phyloP scores from a whole-genome alignment of 2,888 invertebrate species.

The Rhagonycha lutea region DNA sequence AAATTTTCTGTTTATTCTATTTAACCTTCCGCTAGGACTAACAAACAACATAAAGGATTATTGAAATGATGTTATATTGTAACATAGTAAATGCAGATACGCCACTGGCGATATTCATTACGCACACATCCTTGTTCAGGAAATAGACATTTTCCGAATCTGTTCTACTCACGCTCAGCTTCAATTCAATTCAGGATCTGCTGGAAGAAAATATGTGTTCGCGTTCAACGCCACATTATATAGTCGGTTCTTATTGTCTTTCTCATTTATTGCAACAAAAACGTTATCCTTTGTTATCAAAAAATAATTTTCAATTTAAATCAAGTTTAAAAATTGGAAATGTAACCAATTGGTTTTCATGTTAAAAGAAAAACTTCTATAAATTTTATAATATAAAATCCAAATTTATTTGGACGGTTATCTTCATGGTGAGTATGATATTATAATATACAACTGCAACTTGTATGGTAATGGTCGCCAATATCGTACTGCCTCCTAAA shows the following conservation, averaged over 20 bases:
- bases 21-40: too few relatives aligned
- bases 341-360: too few relatives aligned
- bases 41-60: background rate
- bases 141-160: slow-evolving; percentile 50
- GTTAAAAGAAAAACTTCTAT: too few relatives aligned
- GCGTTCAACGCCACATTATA: slow-evolving; percentile 31
- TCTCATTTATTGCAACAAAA: background rate
- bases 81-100: slow-evolving; percentile 3
- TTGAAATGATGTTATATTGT: background rate
- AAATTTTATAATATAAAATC: too few relatives aligned
- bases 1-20: background rate
- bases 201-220: slow-evolving; percentile 46
- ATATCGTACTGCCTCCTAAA: too few relatives aligned
- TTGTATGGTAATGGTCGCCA: too few relatives aligned
- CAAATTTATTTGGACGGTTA: too few relatives aligned
- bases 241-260: background rate
- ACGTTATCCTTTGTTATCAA: background rate
- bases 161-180: slow-evolving; percentile 43
- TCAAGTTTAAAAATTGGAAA: too few relatives aligned
- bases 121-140: slow-evolving; percentile 37
- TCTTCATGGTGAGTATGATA: too few relatives aligned
- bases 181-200: slow-evolving; percentile 50
- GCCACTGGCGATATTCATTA: slow-evolving; percentile 34
- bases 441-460: too few relatives aligned
- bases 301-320: background rate